phyloP scores from a whole-genome alignment of 2,888 invertebrate genomes.

The Keiferia lycopersicella region DNA sequence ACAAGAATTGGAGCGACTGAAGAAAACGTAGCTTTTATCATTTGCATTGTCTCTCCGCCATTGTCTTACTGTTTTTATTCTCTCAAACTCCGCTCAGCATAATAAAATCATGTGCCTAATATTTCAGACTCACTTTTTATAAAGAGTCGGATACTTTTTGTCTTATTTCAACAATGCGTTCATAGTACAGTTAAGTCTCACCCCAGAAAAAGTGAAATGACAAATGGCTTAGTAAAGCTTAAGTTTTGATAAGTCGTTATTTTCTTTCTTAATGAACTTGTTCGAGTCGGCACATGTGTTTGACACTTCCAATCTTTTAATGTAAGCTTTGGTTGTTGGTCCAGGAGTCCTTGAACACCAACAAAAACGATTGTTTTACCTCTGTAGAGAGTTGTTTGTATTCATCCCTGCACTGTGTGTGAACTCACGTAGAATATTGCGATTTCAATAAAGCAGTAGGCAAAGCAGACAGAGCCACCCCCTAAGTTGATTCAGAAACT shows the following conservation, averaged over 20 bases:
- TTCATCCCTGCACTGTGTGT: slow-evolving; percentile 10
- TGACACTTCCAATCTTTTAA: slow-evolving; percentile 23
- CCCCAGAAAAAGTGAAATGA: slow-evolving; percentile 3
- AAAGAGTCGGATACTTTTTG: not conserved
- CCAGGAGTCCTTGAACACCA: slow-evolving; percentile 1
- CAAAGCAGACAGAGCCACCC: not conserved
- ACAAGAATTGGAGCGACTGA: slow-evolving; percentile 25
- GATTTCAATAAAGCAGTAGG: slow-evolving; percentile 4
- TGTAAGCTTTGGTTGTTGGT: slow-evolving; percentile 7
- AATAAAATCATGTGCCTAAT: slow-evolving; percentile 14
- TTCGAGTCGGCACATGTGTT: slow-evolving; percentile 21
- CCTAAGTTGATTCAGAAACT: slow-evolving; percentile 14
- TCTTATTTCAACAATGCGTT: not conserved
- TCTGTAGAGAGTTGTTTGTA: slow-evolving; percentile 14
- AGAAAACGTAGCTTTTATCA: slow-evolving; percentile 17
- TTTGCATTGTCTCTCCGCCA: slow-evolving; percentile 23
- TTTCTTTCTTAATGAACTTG: slow-evolving; percentile 26
- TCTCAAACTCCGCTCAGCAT: not conserved
- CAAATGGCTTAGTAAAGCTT: slow-evolving; percentile 8
- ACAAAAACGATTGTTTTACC: slow-evolving; percentile 8
- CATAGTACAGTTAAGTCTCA: slow-evolving; percentile 12
- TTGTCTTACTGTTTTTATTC: slow-evolving; percentile 21
- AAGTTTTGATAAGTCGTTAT: slow-evolving; percentile 25
- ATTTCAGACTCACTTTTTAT: slow-evolving; percentile 13
- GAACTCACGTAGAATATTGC: slow-evolving; percentile 14